Percentiles rank a stretch among this genome's conserved stretches.
phyloP scores from a whole-genome alignment of 2,113 vertebrate genomes.

The Pseudorhombus dupliciocellatus region DNA sequence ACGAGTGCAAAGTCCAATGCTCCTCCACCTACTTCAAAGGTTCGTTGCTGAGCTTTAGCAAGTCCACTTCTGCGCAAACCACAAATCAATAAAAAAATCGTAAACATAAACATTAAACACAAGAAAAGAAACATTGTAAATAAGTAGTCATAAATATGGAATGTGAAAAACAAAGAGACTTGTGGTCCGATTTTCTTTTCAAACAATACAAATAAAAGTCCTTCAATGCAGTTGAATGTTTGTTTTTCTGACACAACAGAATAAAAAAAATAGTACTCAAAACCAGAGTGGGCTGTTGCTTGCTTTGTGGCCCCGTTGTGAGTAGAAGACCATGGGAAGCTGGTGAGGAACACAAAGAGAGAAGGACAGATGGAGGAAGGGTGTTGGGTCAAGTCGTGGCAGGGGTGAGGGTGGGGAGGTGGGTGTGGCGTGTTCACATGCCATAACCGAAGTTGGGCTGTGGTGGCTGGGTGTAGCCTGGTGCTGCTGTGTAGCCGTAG shows the following conservation, averaged over 20 bases:
- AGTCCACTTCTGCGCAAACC: conserved; percentile 78
- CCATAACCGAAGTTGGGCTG: conserved; percentile 94
- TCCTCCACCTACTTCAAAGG: conserved; percentile 91
- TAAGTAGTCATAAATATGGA: conserved; percentile 89
- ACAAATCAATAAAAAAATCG: conserved; percentile 39
- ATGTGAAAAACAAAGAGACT: conserved; percentile 85
- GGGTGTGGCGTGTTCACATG: conserved; percentile 86
- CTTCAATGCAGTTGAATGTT: conserved; percentile 84
- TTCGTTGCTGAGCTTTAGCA: conserved; percentile 80
- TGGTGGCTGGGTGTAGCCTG: conserved; percentile 86
- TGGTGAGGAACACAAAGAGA: conserved; percentile 89
- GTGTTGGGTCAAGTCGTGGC: conserved; percentile 22
- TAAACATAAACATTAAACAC: conserved; percentile 42
- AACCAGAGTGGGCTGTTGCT: conserved; percentile 81
- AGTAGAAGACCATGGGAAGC: conserved; percentile 89
- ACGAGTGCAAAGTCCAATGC: conserved; percentile 98
- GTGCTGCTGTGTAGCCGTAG: conserved; percentile 91
- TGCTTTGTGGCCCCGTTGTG: conserved; percentile 85
- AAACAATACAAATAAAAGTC: conserved; percentile 90
- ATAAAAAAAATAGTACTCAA: conserved; percentile 74
- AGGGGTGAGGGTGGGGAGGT: conserved; percentile 23
- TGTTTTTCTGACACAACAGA: conserved; percentile 79
- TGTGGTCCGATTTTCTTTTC: conserved; percentile 84
- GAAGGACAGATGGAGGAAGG: conserved; percentile 76
- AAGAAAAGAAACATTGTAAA: conserved; percentile 73